phyloP scores from a whole-genome alignment of 2,888 invertebrate species.

The Drosophila macrospina region DNA sequence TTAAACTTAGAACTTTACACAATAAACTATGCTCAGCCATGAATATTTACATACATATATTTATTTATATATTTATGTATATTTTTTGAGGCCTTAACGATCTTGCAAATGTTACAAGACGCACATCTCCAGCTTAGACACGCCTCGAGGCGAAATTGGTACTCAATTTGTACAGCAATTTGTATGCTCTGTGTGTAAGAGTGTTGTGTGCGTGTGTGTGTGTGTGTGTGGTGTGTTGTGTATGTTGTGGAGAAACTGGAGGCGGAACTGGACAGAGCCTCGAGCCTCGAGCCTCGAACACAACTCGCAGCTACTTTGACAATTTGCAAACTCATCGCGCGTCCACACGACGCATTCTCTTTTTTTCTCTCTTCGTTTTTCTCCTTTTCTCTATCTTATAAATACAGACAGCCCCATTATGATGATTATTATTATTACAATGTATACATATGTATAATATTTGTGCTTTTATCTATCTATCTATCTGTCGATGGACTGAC shows the following conservation, averaged over 20 bases:
- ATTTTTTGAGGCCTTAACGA: neutral
- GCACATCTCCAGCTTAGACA: slow-evolving; percentile 55
- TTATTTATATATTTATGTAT: too few relatives aligned
- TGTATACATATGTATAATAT: slow-evolving; percentile 30
- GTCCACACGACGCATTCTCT: slow-evolving; percentile 25
- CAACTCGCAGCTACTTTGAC: slow-evolving; percentile 45
- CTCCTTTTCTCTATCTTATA: slow-evolving; percentile 5
- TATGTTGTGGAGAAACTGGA: slow-evolving; percentile 53
- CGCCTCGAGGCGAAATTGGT: slow-evolving; percentile 55
- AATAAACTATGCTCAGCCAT: slow-evolving; percentile 7
- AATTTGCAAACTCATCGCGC: slow-evolving; percentile 60
- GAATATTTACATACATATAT: slow-evolving; percentile 1
- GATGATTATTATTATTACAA: slow-evolving; percentile 55
- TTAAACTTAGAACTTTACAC: slow-evolving; percentile 13
- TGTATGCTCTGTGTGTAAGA: slow-evolving; percentile 42
- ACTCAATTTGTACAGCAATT: slow-evolving; percentile 70
- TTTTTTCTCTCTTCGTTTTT: neutral
- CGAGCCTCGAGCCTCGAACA: slow-evolving; percentile 15
- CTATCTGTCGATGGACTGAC: slow-evolving; percentile 33
- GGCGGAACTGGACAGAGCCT: slow-evolving; percentile 41
- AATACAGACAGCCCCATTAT: slow-evolving; percentile 39
- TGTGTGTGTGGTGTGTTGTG: slow-evolving; percentile 48
- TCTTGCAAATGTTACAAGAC: slow-evolving; percentile 14
- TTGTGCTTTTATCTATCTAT: slow-evolving; percentile 30
- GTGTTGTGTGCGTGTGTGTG: slow-evolving; percentile 6